Conservation (phyloP, 2,797 vertebrate genomes). For the Pseudochirops corinnae region DNA sequence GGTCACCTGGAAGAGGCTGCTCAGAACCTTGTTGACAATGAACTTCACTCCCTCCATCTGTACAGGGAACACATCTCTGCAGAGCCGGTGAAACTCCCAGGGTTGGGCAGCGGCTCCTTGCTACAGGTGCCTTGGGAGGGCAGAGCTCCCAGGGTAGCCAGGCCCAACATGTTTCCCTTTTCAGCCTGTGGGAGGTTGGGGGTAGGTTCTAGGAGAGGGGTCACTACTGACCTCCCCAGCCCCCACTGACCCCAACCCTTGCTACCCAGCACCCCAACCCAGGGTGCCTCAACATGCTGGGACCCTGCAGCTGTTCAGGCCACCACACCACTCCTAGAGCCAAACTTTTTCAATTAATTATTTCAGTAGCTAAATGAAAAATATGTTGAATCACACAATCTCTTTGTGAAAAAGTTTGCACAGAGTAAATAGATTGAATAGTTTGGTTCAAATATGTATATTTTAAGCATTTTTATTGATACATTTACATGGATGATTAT, state of each 20-base stretch:
- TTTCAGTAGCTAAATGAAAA: background rate
- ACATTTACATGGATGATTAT: background rate
- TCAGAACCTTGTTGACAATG: slow-evolving; percentile 94
- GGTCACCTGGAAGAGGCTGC: slow-evolving; percentile 96
- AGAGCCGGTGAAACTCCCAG: slow-evolving; percentile 94
- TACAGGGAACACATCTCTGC: slow-evolving; percentile 97
- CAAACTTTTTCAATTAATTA: background rate
- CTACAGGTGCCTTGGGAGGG: slow-evolving; percentile 83
- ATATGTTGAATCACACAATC: background rate
- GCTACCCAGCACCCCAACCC: slow-evolving; percentile 56
- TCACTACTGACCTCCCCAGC: slow-evolving; percentile 55
- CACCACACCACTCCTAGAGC: no score
- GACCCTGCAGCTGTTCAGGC: slow-evolving; percentile 54
- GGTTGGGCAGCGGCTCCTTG: slow-evolving; percentile 90
- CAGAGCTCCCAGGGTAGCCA: slow-evolving; percentile 66
- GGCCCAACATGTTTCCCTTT: slow-evolving; percentile 83
- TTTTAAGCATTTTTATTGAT: background rate
- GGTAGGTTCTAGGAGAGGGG: slow-evolving; percentile 16
- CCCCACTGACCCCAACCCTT: slow-evolving; percentile 62
- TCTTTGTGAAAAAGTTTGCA: background rate
- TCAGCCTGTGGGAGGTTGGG: slow-evolving; percentile 45
- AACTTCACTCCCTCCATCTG: slow-evolving; percentile 97
- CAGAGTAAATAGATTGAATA: background rate
- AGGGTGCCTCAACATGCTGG: slow-evolving; percentile 66
- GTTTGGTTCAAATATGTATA: background rate